A percentile compares a stretch with the other conserved stretches of the same genome.
Conservation (phyloP, 2,113 vertebrate genomes). For the Pseudolaguvia tuberculata region DNA sequence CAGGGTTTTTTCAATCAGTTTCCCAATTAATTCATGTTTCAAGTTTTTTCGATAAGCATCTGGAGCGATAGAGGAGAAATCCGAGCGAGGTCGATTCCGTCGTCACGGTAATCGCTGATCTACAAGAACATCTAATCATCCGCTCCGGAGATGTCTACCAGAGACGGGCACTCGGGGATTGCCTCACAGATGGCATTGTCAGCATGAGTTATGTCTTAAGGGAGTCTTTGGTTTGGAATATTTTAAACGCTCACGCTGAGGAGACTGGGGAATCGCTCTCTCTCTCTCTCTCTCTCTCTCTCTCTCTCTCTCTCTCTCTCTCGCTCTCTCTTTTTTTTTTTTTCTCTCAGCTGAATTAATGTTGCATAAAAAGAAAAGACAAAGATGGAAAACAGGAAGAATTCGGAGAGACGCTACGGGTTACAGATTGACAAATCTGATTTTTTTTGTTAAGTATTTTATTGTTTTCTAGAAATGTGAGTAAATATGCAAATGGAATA, state of each 20-base stretch:
- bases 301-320: no score
- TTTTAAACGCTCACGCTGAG: conserved; percentile 36
- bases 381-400: neutral
- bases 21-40: neutral
- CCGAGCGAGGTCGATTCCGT: conserved; percentile 9
- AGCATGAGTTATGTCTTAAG: conserved; percentile 34
- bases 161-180: conserved; percentile 31
- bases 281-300: neutral
- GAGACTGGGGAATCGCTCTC: conserved; percentile 24
- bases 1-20: no score
- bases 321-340: no score
- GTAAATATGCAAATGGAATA: neutral
- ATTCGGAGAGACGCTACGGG: neutral
- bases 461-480: no score
- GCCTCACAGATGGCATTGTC: conserved; percentile 38
- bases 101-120: conserved; percentile 24
- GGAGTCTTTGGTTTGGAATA: conserved; percentile 36
- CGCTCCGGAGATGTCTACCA: conserved; percentile 31
- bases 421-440: neutral
- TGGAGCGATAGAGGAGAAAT: neutral
- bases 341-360: conserved; percentile 16
- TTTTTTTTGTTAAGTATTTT: neutral
- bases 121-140: conserved; percentile 36
- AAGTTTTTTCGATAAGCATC: conserved; percentile 10
- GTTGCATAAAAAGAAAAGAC: conserved; percentile 34